phyloP scores from a whole-genome alignment of 2,113 vertebrate species.

The Sorex araneus region DNA sequence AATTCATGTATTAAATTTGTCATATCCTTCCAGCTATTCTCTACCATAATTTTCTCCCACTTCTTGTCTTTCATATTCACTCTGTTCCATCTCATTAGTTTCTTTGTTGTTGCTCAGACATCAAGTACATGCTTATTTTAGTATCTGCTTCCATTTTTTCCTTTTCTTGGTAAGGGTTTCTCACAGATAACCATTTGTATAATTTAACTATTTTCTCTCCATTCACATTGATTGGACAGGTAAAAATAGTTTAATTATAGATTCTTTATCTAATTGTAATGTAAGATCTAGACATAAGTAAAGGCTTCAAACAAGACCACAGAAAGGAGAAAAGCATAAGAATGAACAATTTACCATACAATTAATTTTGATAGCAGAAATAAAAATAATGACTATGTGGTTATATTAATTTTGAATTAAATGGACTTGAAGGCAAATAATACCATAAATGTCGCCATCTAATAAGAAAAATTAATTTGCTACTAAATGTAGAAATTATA shows the following conservation, averaged over 20 bases:
- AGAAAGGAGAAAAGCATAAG: neutral
- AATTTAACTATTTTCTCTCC: neutral
- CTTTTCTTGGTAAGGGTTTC: constrained; percentile 27
- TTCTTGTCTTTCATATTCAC: neutral
- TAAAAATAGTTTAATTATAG: neutral
- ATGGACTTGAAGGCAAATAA: constrained; percentile 14
- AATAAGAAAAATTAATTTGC: neutral
- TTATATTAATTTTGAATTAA: constrained; percentile 46
- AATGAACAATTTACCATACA: neutral
- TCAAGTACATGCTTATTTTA: neutral
- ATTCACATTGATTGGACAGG: neutral
- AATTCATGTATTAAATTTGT: no score
- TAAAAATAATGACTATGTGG: constrained; percentile 17
- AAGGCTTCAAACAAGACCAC: constrained; percentile 1
- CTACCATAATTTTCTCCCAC: neutral
- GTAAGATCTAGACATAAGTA: neutral
- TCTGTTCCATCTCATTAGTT: neutral
- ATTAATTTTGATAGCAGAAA: neutral
- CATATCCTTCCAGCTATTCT: neutral
- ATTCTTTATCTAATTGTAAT: neutral
- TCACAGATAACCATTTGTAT: constrained; percentile 2
- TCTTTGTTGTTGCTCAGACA: neutral
- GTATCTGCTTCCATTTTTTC: neutral
- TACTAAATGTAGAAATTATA: neutral
- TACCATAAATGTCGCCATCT: neutral